Conservation (phyloP, 2,113 vertebrate genomes). For the Leucopsar rothschildi region DNA sequence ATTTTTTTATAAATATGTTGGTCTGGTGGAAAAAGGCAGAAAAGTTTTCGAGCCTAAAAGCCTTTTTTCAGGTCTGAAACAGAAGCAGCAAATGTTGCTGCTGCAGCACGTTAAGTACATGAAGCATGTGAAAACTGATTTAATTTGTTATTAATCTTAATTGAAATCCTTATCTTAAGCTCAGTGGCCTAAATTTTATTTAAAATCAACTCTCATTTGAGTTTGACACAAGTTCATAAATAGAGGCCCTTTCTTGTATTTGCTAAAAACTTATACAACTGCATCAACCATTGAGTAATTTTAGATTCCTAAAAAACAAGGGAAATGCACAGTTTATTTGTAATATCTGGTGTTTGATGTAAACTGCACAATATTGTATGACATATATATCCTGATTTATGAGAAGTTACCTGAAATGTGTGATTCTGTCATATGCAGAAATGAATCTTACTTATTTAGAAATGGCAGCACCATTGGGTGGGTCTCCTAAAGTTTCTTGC, state of each 20-base stretch:
- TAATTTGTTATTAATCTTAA: neutral
- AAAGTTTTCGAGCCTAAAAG: neutral
- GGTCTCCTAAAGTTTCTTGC: slow-evolving; percentile 70
- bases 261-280: neutral
- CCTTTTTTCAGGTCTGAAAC: neutral
- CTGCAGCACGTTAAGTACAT: neutral
- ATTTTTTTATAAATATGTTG: neutral
- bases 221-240: neutral
- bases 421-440: slow-evolving; percentile 38
- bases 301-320: neutral
- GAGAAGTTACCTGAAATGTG: neutral
- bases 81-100: neutral
- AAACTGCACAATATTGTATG: neutral
- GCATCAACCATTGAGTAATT: neutral
- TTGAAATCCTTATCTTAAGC: neutral
- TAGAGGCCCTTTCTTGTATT: neutral
- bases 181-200: neutral
- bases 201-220: neutral
- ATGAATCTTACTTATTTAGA: slow-evolving; percentile 63
- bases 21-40: neutral
- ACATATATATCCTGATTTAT: neutral
- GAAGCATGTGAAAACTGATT: neutral
- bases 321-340: neutral
- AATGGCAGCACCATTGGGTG: slow-evolving; percentile 66
- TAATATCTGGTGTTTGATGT: neutral